phyloP scores from a whole-genome alignment of 1,140 invertebrate species.

The Eubasilissa regina region DNA sequence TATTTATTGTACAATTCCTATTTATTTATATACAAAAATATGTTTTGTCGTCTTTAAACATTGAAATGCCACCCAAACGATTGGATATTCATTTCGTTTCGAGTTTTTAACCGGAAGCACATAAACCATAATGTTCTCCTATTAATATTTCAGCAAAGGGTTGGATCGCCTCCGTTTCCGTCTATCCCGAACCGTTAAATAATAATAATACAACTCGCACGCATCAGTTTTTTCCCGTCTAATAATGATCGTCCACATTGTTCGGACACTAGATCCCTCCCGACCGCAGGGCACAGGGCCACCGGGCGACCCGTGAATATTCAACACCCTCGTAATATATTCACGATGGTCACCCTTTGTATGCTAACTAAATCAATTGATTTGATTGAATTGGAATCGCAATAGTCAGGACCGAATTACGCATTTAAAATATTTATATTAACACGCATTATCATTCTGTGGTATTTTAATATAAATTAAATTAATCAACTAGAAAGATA shows the following conservation, averaged over 20 bases:
- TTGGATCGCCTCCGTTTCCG: conserved; percentile 22
- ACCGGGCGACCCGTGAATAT: conserved; percentile 18
- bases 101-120: too few species aligned
- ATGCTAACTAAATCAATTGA: conserved; percentile 44
- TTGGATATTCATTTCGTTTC: too few species aligned
- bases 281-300: not conserved
- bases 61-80: too few species aligned
- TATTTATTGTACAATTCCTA: too few species aligned
- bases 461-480: too few species aligned
- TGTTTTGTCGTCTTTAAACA: too few species aligned
- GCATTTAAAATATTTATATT: too few species aligned
- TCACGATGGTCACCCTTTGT: conserved; percentile 40
- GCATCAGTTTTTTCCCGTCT: not conserved
- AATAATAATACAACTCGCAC: conserved; percentile 2
- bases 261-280: not conserved
- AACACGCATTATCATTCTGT: too few species aligned
- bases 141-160: conserved; percentile 30
- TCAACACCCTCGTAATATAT: conserved; percentile 4
- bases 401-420: too few species aligned
- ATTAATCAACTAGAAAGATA: too few species aligned
- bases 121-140: not conserved
- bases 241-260: conserved; percentile 3
- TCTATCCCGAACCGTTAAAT: conserved; percentile 9
- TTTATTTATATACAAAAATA: too few species aligned
- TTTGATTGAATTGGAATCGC: not conserved